These are phyloP conservation scores for Takifugu flavidus DNA, from an alignment of 2,113 vertebrate genomes.

Conservation along the genomic window DNA sequence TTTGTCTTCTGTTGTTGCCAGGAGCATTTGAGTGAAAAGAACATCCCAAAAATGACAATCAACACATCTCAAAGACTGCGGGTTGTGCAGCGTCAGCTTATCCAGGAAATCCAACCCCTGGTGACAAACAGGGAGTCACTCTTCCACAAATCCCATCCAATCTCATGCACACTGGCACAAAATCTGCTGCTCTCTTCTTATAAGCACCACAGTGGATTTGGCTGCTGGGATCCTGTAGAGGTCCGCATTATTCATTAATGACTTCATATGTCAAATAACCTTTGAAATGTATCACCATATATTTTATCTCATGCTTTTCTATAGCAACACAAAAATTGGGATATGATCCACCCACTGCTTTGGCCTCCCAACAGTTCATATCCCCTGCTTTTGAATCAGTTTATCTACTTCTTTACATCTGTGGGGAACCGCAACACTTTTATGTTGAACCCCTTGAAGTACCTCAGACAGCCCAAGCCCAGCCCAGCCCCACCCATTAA, in stretches of 20 bases:
- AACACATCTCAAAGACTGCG: constrained; percentile 68
- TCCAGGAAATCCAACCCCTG: constrained; percentile 76
- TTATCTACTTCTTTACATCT: constrained; percentile 89
- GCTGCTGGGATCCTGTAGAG: constrained; percentile 87
- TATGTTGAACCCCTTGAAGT: constrained; percentile 89
- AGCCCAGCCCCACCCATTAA: constrained; percentile 77
- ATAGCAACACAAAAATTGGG: constrained; percentile 80
- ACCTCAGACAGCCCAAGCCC: constrained; percentile 84
- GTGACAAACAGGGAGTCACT: constrained; percentile 83
- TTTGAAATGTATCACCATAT: no score
- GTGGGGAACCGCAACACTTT: constrained; percentile 84
- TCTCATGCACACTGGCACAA: constrained; percentile 74
- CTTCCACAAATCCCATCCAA: constrained; percentile 85
- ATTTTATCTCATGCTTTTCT: neutral
- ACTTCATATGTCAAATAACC: no score
- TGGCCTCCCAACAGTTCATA: constrained; percentile 63
- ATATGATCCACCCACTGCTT: constrained; percentile 79
- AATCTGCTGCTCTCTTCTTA: constrained; percentile 82
- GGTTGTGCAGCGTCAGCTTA: constrained; percentile 72
- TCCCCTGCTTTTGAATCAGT: constrained; percentile 85
- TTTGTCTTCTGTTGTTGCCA: constrained; percentile 44
- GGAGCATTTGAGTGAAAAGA: constrained; percentile 81
- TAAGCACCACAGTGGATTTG: constrained; percentile 84
- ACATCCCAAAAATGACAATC: constrained; percentile 75
- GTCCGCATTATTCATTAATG: constrained; percentile 62